phyloP scores from a whole-genome alignment of 2,797 vertebrate genomes.

The Chiloscyllium punctatum region DNA sequence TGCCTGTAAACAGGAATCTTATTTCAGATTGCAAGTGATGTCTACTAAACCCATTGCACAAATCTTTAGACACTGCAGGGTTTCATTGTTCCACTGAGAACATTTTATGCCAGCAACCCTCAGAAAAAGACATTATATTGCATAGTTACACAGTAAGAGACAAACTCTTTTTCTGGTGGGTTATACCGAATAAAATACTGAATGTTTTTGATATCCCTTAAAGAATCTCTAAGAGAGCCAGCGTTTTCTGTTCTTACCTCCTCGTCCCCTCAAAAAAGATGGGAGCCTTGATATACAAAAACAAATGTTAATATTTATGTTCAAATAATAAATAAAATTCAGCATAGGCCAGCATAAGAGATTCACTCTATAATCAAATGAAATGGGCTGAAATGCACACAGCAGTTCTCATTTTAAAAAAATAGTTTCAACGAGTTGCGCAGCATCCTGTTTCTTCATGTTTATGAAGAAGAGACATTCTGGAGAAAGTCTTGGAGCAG shows the following conservation, averaged over 20 bases:
- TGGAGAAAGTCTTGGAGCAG: conserved; percentile 92
- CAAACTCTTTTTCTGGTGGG: conserved; percentile 9
- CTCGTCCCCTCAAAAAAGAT: background rate
- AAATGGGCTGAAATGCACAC: background rate
- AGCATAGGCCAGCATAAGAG: background rate
- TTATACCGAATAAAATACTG: conserved; percentile 18
- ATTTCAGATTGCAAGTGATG: conserved; percentile 55
- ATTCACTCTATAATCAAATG: conserved; percentile 15
- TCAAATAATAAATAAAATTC: conserved; percentile 29
- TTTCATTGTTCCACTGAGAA: conserved; percentile 49
- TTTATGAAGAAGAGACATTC: conserved; percentile 96
- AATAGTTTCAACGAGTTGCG: conserved; percentile 51
- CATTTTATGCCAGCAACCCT: conserved; percentile 52
- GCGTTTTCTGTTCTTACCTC: background rate
- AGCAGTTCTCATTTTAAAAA: background rate
- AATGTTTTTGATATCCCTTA: background rate
- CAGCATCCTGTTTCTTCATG: conserved; percentile 81
- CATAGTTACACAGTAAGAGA: conserved; percentile 59
- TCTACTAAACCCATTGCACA: conserved; percentile 56
- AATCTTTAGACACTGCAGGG: conserved; percentile 56
- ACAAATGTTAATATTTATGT: background rate
- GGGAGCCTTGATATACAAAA: background rate
- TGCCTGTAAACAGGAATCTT: conserved; percentile 60
- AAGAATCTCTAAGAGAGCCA: background rate
- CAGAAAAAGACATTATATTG: conserved; percentile 55